A percentile compares a stretch with the other conserved stretches of the same genome.
Conservation (phyloP, 2,797 vertebrate genomes). For the Chelonia mydas region DNA sequence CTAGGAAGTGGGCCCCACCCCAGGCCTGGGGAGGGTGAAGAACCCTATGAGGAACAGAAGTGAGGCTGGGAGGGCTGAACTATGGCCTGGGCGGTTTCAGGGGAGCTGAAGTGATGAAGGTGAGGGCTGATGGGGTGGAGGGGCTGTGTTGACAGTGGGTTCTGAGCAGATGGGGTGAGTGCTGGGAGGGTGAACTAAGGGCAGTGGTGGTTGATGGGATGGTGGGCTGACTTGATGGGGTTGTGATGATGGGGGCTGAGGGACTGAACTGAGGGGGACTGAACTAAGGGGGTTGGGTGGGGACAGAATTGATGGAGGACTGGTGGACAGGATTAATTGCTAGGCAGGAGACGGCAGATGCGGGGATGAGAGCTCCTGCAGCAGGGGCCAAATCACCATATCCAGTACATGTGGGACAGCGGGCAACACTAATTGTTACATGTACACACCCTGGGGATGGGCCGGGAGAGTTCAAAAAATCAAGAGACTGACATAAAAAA, state of each 20-base stretch:
- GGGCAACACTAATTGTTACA: background rate
- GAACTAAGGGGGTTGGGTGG: background rate
- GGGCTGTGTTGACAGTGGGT: background rate
- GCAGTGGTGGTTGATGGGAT: background rate
- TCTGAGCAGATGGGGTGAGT: background rate
- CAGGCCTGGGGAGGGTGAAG: background rate
- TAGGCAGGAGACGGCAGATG: background rate
- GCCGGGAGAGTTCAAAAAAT: background rate
- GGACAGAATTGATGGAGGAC: background rate
- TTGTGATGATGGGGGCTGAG: background rate
- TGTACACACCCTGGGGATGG: background rate
- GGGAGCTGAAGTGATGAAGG: background rate
- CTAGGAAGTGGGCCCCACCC: background rate
- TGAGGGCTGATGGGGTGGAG: background rate
- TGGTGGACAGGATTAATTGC: background rate
- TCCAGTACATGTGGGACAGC: background rate
- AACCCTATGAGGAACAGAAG: background rate
- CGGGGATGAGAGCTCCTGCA: background rate
- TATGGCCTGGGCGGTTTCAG: background rate
- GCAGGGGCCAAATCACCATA: background rate
- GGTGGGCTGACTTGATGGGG: background rate
- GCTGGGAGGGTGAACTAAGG: background rate
- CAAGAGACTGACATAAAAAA: background rate
- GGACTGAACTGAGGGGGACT: background rate
- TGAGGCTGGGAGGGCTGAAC: background rate